Evolutionary conservation across 2,888 invertebrate species (phyloP), one percentile per base, ranked within the genome.

Genomic region (Abscondita cerata): DNA sequence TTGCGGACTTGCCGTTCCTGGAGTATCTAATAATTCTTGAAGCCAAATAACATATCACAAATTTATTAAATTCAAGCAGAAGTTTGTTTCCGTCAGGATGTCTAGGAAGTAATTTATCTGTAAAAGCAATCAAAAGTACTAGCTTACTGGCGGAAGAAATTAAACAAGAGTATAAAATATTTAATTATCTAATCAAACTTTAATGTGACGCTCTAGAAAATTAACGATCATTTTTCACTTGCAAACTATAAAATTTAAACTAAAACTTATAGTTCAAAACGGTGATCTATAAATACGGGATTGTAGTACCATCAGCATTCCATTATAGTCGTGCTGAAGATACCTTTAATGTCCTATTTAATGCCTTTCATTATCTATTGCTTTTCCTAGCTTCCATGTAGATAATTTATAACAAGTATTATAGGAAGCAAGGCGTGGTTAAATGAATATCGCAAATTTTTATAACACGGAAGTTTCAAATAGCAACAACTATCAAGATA

Each of bases 281-380:
- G 25, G 63, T 67, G 56, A 64, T 69, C 68, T 70, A 70, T 70
- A 70, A 71, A 71, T 68, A 70, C 69, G 66, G 66, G 70, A 70
- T 71, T 71, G 69, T n/a, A n/a, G n/a, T 69, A 66, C 59, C 65
- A 68, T 65, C 68, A 67, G 69, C 71, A 71, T 71, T 70, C 71
- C 70, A 63, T 59, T 64, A 68, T 67, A 69, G 68, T 65, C 66
- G 67, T 68, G 66, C 68, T 67, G 69, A 71, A 70, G 69, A 67
- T 52, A 60, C 59, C 25, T 66, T 66, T 67, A 68, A 69, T 63
- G 66, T 66, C 53, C 47, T 52, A 52, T 64, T 64, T 64, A 64
- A 55, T 59, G 41, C 63, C 52, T 16, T 55, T 44, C 59, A 52
- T 64, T 64, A 64, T 64, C 60, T 60, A 64, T 60, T 64, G 34